Conservation (phyloP, 2,888 invertebrate species). For the Heliconius ismenius region DNA sequence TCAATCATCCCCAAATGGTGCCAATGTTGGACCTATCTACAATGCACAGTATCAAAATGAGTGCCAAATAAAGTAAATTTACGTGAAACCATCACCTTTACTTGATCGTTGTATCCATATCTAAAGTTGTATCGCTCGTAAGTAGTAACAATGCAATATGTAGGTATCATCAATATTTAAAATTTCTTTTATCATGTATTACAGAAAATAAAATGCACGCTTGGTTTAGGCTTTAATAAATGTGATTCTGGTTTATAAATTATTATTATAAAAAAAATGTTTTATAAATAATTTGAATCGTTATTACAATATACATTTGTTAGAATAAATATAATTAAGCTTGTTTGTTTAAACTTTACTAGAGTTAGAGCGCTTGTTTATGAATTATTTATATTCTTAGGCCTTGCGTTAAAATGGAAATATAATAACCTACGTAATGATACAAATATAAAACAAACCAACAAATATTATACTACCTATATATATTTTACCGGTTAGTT, state of each 20-base stretch:
- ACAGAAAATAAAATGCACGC: not conserved
- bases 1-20: conserved; percentile 12
- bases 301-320: not conserved
- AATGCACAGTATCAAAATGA: not conserved
- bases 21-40: conserved; percentile 7
- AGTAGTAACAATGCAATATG: not conserved
- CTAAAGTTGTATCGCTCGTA: not conserved
- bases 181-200: not conserved
- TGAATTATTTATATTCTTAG: not conserved
- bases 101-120: not conserved
- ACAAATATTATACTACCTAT: not conserved
- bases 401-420: not conserved
- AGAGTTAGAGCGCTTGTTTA: not conserved
- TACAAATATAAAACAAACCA: not conserved
- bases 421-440: conserved; percentile 7
- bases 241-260: not conserved
- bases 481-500: not conserved
- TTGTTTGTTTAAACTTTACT: not conserved
- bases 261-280: not conserved
- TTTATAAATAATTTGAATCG: not conserved
- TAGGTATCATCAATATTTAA: not conserved
- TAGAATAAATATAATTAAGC: not conserved
- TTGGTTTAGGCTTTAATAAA: not conserved
- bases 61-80: not conserved
- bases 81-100: conserved; percentile 12